Conservation (phyloP, 2,113 vertebrate genomes). For the Glareola pratincola region DNA sequence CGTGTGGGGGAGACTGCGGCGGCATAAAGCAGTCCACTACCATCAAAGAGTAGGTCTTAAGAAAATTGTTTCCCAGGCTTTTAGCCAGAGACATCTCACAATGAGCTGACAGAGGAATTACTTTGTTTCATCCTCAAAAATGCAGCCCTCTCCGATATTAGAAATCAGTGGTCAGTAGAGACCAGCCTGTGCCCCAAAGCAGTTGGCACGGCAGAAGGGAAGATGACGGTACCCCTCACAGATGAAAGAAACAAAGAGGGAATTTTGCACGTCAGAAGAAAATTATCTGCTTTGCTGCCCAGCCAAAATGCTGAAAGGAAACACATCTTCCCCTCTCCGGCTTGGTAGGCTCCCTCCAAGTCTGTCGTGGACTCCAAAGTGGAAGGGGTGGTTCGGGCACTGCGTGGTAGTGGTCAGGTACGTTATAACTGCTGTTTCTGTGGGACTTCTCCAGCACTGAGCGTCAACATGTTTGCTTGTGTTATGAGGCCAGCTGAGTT, state of each 20-base stretch:
- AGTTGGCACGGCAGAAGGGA: not conserved
- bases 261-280: not conserved
- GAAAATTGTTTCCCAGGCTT: conserved; percentile 38
- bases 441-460: not conserved
- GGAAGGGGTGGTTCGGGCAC: not conserved
- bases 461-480: not conserved
- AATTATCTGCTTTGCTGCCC: not conserved
- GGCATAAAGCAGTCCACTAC: not conserved
- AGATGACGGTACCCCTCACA: not conserved
- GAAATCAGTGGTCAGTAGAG: not conserved
- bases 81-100: not conserved
- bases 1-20: not conserved
- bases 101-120: not conserved
- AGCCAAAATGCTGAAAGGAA: not conserved
- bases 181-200: not conserved
- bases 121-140: conserved; percentile 22
- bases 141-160: not conserved
- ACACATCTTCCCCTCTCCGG: not conserved
- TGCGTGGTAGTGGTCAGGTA: not conserved
- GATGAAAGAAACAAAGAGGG: not conserved
- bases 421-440: not conserved
- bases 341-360: not conserved
- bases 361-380: not conserved
- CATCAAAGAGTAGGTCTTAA: not conserved
- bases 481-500: not conserved